Conservation (phyloP, 2,113 vertebrate genomes). For the Megatriorchis doriae region DNA sequence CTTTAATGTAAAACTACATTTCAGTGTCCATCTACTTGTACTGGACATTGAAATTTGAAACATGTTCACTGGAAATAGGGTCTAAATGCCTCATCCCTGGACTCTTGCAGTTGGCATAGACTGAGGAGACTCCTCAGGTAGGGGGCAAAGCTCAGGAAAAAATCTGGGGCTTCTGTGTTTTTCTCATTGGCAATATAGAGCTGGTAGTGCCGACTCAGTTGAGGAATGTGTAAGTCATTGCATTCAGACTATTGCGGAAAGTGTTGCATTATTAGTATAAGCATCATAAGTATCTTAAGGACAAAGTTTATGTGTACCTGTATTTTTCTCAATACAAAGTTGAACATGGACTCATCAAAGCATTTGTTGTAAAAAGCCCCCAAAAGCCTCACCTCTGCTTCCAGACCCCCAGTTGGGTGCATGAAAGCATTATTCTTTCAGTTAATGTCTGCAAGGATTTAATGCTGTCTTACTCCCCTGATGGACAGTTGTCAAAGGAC, state of each 20-base stretch:
- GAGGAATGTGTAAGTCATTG: neutral
- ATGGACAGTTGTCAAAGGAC: neutral
- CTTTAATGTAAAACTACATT: neutral
- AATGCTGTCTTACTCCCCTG: neutral
- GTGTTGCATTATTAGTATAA: neutral
- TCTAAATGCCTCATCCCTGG: neutral
- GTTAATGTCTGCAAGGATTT: neutral
- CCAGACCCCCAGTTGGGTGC: neutral
- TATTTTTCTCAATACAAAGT: neutral
- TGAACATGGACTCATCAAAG: neutral
- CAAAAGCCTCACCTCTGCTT: neutral
- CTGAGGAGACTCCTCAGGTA: neutral
- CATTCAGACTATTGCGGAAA: neutral
- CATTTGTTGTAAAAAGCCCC: neutral
- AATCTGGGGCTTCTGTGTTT: neutral
- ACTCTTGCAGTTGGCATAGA: neutral
- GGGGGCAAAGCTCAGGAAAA: neutral
- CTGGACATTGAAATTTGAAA: neutral
- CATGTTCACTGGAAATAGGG: neutral
- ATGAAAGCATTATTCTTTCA: neutral
- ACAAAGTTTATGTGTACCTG: neutral
- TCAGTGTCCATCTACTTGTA: neutral
- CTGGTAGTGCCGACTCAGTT: accelerated
- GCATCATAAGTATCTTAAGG: neutral
- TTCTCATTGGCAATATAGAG: neutral